Conservation (phyloP, 2,888 invertebrate genomes). For the Idaea aversata region DNA sequence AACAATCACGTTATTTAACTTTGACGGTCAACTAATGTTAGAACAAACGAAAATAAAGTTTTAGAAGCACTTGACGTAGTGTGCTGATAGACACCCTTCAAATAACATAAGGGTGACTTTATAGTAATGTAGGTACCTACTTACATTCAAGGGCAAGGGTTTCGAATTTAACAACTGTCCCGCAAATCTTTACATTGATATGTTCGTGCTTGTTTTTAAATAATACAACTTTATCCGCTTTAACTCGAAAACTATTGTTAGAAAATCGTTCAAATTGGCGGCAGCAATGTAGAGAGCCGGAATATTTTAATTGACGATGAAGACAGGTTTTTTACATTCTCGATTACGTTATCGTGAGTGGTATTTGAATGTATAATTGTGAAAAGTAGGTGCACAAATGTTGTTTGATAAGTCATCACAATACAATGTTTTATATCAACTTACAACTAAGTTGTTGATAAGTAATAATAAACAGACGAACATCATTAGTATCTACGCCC, state of each 20-base stretch:
- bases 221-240: background rate
- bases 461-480: background rate
- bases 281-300: constrained; percentile 18
- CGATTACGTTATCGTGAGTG: constrained; percentile 22
- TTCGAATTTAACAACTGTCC: background rate
- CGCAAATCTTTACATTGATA: background rate
- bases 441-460: background rate
- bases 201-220: background rate
- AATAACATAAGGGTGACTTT: background rate
- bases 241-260: constrained; percentile 9
- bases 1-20: background rate
- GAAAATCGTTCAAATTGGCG: constrained; percentile 1
- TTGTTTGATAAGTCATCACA: background rate
- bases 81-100: background rate
- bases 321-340: constrained; percentile 30
- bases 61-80: background rate
- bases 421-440: background rate
- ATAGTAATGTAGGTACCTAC: background rate
- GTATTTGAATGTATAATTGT: constrained; percentile 20
- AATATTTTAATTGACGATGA: constrained; percentile 33
- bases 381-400: constrained; percentile 7
- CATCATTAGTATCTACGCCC: background rate
- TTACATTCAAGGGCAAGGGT: background rate
- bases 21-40: background rate
- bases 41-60: background rate